Evolutionary conservation across 2,113 vertebrate species (phyloP), one percentile per base, ranked within the genome.

Genomic region (Notothenia rossii): DNA sequence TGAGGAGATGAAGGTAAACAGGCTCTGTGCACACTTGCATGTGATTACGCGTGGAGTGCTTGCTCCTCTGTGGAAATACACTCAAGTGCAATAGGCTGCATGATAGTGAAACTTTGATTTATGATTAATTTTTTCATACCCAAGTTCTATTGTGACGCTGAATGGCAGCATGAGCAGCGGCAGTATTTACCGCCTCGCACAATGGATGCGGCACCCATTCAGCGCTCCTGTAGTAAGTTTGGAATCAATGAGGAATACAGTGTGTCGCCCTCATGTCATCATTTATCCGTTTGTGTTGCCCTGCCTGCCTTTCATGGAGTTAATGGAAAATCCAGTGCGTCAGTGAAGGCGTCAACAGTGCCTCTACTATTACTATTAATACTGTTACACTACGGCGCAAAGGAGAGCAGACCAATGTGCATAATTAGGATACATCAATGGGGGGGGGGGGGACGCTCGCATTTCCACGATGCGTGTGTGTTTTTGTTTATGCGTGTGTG

Each of bases 1-100:
- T 83, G 98, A 99, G 88, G 98, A 99, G 94, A 99, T 99, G 98
- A 99, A 99, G 98, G 98, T 99, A 96, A 93, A 69, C 10, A 54
- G 77, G 64, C 29, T 83, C 75, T 82, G 80, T 73, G 91, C 83
- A 90, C 89, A 77, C 88, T 80, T 91, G 91, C 88, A 75, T 92
- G 90, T 83, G 77, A 91, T 90, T 91, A 86, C 92, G 92, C 91
- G 90, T 91, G 90, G 88, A 86, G 72, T 85, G 86, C 91, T 74
- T 68, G 93, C 93, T 92, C 93, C 94, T 91, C 93, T 89, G 92
- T 92, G 94, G 83, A 88, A 92, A 94, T 94, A 91, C 93, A 88
- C 91, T 81, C 89, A 91, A 89, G 89, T 87, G 90, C 90, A 73
- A 71, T 85, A 54, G 75, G 88, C 91, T 88, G 92, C 92, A 85